These are phyloP conservation scores for Tetranychus piercei DNA, from an alignment of 2,888 invertebrate genomes.

Conservation along the genomic window DNA sequence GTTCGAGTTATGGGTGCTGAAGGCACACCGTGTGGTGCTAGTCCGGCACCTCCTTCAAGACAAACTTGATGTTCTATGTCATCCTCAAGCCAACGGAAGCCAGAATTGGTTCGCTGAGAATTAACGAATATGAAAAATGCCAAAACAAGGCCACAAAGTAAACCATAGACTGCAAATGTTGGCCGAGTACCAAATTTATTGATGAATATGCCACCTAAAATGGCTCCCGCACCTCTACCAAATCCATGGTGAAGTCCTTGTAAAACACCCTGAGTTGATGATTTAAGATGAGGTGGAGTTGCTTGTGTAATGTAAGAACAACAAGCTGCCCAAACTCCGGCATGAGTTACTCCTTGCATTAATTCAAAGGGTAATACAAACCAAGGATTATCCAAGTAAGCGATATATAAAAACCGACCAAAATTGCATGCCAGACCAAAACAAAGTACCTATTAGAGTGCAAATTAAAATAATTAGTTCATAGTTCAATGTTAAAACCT, in stretches of 20 bases:
- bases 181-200: conserved; percentile 52
- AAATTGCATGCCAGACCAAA: conserved; percentile 83
- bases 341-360: conserved; percentile 91
- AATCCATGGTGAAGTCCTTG: conserved; percentile 88
- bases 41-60: conserved; percentile 53
- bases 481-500: neutral
- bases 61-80: conserved; percentile 32
- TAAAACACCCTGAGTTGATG: conserved; percentile 83
- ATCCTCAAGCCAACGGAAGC: conserved; percentile 45
- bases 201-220: conserved; percentile 59
- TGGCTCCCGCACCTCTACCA: conserved; percentile 88
- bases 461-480: conserved; percentile 3
- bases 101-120: conserved; percentile 44
- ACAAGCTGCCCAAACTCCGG: conserved; percentile 95
- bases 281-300: conserved; percentile 68
- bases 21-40: conserved; percentile 86
- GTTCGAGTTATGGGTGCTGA: conserved; percentile 48
- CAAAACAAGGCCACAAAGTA: conserved; percentile 40
- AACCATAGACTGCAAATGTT: conserved; percentile 71
- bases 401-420: conserved; percentile 82
- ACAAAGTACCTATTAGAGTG: conserved; percentile 53
- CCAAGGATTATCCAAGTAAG: conserved; percentile 84
- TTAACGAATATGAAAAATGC: conserved; percentile 72
- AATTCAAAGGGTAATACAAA: conserved; percentile 97
- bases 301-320: conserved; percentile 95